phyloP scores from a whole-genome alignment of 2,113 vertebrate species.

The Psettodes erumei region DNA sequence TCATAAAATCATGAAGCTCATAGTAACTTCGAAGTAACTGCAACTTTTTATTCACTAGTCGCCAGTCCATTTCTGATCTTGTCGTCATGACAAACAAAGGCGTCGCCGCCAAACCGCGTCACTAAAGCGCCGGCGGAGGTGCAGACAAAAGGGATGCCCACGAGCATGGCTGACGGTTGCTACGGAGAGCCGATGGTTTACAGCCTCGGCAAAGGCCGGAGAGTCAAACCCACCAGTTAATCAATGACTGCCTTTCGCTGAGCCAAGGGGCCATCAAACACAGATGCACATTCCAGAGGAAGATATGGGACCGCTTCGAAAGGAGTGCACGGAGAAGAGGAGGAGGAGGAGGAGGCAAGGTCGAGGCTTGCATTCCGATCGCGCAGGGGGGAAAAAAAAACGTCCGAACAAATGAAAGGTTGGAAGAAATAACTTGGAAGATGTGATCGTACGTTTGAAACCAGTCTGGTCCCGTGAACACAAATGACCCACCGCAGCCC shows the following conservation, averaged over 20 bases:
- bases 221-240: conserved; percentile 68
- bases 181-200: conserved; percentile 72
- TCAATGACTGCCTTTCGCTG: conserved; percentile 60
- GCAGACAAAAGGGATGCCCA: conserved; percentile 68
- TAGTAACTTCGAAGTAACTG: too few species aligned
- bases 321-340: conserved; percentile 5
- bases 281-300: conserved; percentile 60
- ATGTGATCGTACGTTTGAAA: conserved; percentile 29
- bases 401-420: conserved; percentile 27
- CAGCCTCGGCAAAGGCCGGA: conserved; percentile 60
- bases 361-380: conserved; percentile 22
- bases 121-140: conserved; percentile 26
- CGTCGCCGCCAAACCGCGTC: conserved; percentile 14
- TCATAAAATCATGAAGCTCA: too few species aligned
- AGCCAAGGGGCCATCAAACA: conserved; percentile 42
- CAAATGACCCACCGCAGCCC: neutral
- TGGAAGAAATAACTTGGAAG: conserved; percentile 36
- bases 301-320: conserved; percentile 35
- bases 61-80: conserved; percentile 3
- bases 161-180: conserved; percentile 64
- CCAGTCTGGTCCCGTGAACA: conserved; percentile 7
- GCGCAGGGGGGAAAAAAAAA: conserved; percentile 14
- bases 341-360: conserved; percentile 5
- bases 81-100: conserved; percentile 21
- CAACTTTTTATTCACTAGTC: neutral